Evolutionary conservation across 2,797 vertebrate species (phyloP).

Genomic region (Eupleurogrammus muticus): DNA sequence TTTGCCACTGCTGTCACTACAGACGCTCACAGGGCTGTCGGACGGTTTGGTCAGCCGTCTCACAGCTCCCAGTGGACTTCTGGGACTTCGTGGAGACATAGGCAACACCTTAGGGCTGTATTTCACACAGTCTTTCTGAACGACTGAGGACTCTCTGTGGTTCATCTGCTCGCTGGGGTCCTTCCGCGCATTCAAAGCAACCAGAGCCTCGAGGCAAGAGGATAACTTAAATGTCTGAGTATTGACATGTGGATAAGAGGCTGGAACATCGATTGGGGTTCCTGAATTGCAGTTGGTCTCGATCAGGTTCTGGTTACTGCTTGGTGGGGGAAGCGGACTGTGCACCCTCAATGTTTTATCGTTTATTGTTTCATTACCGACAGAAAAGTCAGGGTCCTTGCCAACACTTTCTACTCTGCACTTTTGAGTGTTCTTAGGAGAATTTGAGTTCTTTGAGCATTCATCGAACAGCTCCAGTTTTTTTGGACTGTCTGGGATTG

Average conservation of each 20-base stretch:
- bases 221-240: slow-evolving; percentile 90
- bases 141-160: slow-evolving; percentile 80
- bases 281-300: slow-evolving; percentile 76
- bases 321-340: slow-evolving; percentile 71
- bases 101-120: slow-evolving; percentile 91
- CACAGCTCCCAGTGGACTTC: slow-evolving; percentile 91
- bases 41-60: slow-evolving; percentile 89
- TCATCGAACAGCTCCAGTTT: slow-evolving; percentile 87
- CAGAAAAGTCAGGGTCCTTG: slow-evolving; percentile 64
- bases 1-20: slow-evolving; percentile 93
- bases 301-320: slow-evolving; percentile 73
- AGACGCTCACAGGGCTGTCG: slow-evolving; percentile 93
- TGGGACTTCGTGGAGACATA: slow-evolving; percentile 93
- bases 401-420: slow-evolving; percentile 67
- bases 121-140: slow-evolving; percentile 84
- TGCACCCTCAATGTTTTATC: slow-evolving; percentile 76
- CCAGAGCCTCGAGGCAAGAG: slow-evolving; percentile 93
- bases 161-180: slow-evolving; percentile 82
- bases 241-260: slow-evolving; percentile 83
- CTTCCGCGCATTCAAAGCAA: slow-evolving; percentile 91
- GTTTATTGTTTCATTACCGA: slow-evolving; percentile 64
- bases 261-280: slow-evolving; percentile 66
- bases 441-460: slow-evolving; percentile 84
- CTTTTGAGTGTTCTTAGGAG: slow-evolving; percentile 67
- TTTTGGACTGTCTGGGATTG: slow-evolving; percentile 81